Base-by-base conservation (phyloP, 2,797 vertebrate species). In the Catharus ustulatus region DNA sequence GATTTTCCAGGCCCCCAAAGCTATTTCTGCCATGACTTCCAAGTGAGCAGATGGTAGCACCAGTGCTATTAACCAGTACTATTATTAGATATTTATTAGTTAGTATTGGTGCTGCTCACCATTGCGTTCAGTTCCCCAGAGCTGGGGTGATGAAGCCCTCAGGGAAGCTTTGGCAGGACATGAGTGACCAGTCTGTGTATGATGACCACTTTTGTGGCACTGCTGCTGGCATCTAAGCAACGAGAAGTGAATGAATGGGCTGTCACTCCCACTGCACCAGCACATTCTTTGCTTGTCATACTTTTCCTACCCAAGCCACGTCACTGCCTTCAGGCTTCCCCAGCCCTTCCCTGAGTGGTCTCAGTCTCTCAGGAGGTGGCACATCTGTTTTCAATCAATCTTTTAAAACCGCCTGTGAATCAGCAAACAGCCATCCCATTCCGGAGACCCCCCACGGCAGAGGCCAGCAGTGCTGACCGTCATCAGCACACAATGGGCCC, bases 171-270 rank as follows among this genome's bases (percentile, higher is more conserved):
- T 21, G 30, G 54, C 49, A 43, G 58, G 54, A 63, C 36, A n/a
- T 0, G 6, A 68, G n/a, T 46, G 51, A 80, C 32, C 0, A 80
- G n/a, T 22, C 45, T 49, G 36, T 21, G 10, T 13, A 8, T 6
- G 23, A 54, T 8, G 38, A 75, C 8, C 8, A 17, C 11, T 76
- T 75, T 10, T 40, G 69, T 59, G 3, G 4, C 43, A 58, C 15
- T 12, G 6, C 45, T 62, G 40, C 40, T 82, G 40, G 30, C 30
- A 62, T 32, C 57, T n/a, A 21, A 42, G 68, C 57, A 51, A 34
- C 3, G 40, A 83, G 55, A 43, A 75, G 10, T 34, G 42, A 78
- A 23, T 18, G 0, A 1, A 23, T 18, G 0, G 1, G 13, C 45
- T 73, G 63, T 34, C 74, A 46, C 48, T 49, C 43, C 30, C 29